Base-by-base conservation (phyloP, 2,888 invertebrate genomes). In the Andricus quercusramuli region DNA sequence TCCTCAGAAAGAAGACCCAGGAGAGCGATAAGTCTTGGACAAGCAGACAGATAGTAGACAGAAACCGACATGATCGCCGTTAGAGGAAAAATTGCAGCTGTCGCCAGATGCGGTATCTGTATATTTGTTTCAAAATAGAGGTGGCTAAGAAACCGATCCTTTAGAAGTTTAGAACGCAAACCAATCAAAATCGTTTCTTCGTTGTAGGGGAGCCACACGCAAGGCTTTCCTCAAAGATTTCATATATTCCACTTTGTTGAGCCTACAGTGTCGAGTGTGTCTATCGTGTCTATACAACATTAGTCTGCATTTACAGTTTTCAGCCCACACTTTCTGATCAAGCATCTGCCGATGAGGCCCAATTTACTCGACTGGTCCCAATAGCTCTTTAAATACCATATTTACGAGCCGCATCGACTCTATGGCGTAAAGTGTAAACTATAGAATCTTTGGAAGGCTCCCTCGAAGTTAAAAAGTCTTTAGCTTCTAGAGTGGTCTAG, bases 91-190 rank as follows among this genome's bases (percentile, higher is more conserved):
- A 78, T 25, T 64, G 85, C 89, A 88, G 86, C 88, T 86, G 88
- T 81, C 83, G 85, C 83, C 88, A 89, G 88, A 89, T 89, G 89
- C 81, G 76, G 67, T 64, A 51, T 74, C 74, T 56, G 56, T 74
- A 47, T 78, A 79, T 83, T 84, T 83, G 83, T 86, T 86, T 88
- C 85, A 77, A 47, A 47, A 47, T 47, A 37, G 20, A 20, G 20
- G 66, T 29, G 47, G 47, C 47, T 47, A 17, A 47, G 47, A 47
- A 47, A 47, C 47, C 47, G 47, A 47, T 47, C 47, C 17, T 70
- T 51, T 70, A 22, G 74, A 56, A 70, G 13, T 70, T 64, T 70
- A 17, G 74, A 56, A 70, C 22, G 77, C 13, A 47, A 15, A 47
- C 47, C 47, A 47, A 47, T 47, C 47, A 47, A 56, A 56, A 74